Base-by-base conservation (phyloP, 1,140 invertebrate genomes). In the Euglossa dilemma region DNA sequence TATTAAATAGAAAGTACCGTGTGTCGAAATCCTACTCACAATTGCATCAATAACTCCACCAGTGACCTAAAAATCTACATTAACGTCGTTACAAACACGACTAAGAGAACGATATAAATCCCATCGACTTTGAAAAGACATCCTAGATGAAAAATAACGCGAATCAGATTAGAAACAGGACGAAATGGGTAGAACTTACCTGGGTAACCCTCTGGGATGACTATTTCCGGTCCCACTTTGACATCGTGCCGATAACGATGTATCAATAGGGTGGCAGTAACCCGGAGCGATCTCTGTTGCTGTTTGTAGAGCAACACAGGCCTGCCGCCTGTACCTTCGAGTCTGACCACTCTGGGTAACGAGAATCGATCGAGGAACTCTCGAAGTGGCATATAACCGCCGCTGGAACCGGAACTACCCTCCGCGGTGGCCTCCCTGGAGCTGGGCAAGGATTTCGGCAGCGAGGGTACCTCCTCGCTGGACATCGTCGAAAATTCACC, bases 181-280 rank as follows among this genome's bases (percentile, higher is more conserved):
- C 4, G 36, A 36, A 36, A 36, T 2, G 36, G 1, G n/a, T 6
- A 14, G 70, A 11, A 90, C 91, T 92, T 83, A 94, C 94, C 94
- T 73, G 93, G 93, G 90, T 94, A 94, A 89, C 93, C 94, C 77
- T 94, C 93, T 64, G 94, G 93, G 74, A 94, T 94, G 83, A 94
- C 94, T 76, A 94, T 94, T 90, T 94, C 94, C 83, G 94, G 93
- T 75, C 93, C 93, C 47, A 94, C 93, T 83, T 94, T 94, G 86
- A 94, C 93, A 82, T 94, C 94, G 79, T 94, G 93, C 36, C 93
- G 90, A 73, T 94, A 94, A 18, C 93, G 93, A 87, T 94, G 94
- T 73, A 94, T 93, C 23, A 94, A 79, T 11, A 94, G 80, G 23
- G 91, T 94, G 0, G 94, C 93, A 14, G 93, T 94, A 84, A 94